Conservation (phyloP, 2,797 vertebrate species). For the Morelia viridis region DNA sequence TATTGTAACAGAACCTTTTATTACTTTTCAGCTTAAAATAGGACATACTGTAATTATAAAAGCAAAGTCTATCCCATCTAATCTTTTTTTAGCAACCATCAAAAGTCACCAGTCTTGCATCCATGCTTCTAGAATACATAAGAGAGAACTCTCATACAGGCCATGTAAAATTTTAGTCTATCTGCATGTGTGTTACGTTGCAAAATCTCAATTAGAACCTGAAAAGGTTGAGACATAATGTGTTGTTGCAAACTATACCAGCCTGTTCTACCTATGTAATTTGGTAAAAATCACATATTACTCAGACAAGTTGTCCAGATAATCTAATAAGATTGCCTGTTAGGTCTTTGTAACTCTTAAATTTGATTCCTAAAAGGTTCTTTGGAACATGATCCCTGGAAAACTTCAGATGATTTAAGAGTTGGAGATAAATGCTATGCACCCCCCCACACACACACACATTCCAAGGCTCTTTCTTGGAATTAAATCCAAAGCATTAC, state of each 20-base stretch:
- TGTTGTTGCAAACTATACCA: background rate
- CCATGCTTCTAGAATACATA: background rate
- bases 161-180: background rate
- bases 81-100: too few species aligned
- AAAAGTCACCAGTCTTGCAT: background rate
- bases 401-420: background rate
- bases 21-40: too few species aligned
- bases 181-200: background rate
- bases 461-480: background rate
- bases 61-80: too few species aligned
- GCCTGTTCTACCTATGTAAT: background rate
- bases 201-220: background rate
- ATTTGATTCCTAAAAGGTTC: background rate
- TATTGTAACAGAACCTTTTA: too few species aligned
- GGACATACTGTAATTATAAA: too few species aligned
- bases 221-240: background rate
- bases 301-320: background rate
- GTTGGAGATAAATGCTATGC: background rate
- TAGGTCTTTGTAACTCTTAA: background rate
- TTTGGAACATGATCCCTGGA: background rate
- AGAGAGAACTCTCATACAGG: background rate
- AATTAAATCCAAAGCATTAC: background rate
- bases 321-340: background rate
- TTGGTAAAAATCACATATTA: background rate
- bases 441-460: background rate